phyloP scores from a whole-genome alignment of 2,888 invertebrate genomes.

The Nephrotoma guestfalica region DNA sequence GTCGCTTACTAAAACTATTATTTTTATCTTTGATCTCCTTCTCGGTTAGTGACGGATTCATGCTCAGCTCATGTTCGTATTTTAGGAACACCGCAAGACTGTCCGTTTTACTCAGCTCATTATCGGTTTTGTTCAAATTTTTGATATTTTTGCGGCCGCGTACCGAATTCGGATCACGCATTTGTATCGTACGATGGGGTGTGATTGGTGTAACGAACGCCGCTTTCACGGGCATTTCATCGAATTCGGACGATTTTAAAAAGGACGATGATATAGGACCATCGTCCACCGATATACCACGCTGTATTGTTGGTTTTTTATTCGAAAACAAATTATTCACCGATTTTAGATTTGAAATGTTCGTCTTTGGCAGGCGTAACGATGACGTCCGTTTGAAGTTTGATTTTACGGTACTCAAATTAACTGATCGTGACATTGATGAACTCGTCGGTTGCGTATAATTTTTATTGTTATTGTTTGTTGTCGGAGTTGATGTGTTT shows the following conservation, averaged over 20 bases:
- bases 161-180: constrained; percentile 20
- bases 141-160: constrained; percentile 10
- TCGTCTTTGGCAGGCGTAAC: constrained; percentile 25
- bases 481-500: constrained; percentile 26
- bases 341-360: constrained; percentile 20
- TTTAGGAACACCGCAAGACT: constrained; percentile 30
- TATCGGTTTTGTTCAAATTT: neutral
- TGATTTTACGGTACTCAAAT: constrained; percentile 16
- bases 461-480: constrained; percentile 11
- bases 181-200: constrained; percentile 8
- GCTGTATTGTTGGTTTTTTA: constrained; percentile 25
- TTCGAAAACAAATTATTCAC: constrained; percentile 18
- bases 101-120: constrained; percentile 25
- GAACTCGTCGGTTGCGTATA: constrained; percentile 14
- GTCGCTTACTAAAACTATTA: constrained; percentile 29
- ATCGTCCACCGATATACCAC: constrained; percentile 30
- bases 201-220: constrained; percentile 23
- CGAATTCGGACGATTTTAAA: constrained; percentile 31
- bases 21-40: constrained; percentile 32
- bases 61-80: constrained; percentile 25
- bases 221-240: constrained; percentile 32
- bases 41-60: constrained; percentile 10
- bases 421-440: constrained; percentile 7
- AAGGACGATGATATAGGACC: constrained; percentile 32
- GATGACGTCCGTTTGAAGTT: constrained; percentile 31